These are phyloP conservation scores for Leptopilina boulardi DNA, from an alignment of 1,140 invertebrate genomes.

Conservation along the genomic window DNA sequence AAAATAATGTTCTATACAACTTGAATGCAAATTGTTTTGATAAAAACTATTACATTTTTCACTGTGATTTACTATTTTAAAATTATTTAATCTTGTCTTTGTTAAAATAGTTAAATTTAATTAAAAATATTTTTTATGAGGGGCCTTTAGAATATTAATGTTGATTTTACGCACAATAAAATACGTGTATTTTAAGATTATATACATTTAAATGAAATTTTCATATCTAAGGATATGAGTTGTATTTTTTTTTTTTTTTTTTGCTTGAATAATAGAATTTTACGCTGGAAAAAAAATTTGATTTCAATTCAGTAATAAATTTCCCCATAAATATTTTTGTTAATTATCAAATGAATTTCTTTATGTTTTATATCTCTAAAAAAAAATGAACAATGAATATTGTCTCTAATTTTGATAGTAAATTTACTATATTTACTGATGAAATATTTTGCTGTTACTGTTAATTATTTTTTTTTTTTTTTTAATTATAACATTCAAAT, in stretches of 20 bases:
- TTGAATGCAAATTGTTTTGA: constrained; percentile 10
- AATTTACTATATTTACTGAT: no score
- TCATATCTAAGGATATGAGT: not conserved
- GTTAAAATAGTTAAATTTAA: not conserved
- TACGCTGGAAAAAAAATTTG: not conserved
- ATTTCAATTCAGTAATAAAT: not conserved
- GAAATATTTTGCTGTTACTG: no score
- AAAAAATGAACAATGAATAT: no score
- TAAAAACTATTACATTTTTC: constrained; percentile 21
- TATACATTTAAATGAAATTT: not conserved
- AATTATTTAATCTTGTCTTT: no score
- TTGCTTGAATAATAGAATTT: no score
- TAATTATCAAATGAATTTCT: no score
- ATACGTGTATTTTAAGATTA: not conserved
- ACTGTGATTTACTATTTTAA: not conserved
- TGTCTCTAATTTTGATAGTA: no score
- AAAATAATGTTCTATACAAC: not conserved
- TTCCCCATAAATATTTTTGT: no score
- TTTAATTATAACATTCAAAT: no score
- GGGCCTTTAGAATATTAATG: not conserved
- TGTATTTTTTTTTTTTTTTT: not conserved
- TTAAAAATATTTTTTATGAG: constrained; percentile 41
- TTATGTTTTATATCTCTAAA: no score
- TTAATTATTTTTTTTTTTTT: no score
- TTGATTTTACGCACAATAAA: not conserved